A percentile compares a stretch with the other conserved stretches of the same genome.
Evolutionary conservation across 2,113 vertebrate species (phyloP).

Genomic region (Corythornis cristatus): DNA sequence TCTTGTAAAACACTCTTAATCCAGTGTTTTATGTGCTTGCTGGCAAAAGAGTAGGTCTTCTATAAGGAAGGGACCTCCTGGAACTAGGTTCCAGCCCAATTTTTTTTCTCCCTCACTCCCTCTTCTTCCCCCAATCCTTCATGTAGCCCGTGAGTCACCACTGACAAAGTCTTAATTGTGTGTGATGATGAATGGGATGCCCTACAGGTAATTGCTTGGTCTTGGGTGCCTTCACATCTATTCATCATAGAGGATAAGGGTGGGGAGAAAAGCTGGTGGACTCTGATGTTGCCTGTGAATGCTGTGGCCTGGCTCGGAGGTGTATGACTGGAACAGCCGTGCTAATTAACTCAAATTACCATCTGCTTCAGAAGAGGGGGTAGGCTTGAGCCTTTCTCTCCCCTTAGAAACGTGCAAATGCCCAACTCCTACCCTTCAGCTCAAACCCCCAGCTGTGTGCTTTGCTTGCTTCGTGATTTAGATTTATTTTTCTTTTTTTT

Average conservation of each 20-base stretch:
- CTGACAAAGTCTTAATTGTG: conserved; percentile 31
- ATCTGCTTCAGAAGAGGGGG: background rate
- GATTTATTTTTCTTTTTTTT: background rate
- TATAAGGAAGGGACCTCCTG: background rate
- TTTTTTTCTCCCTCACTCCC: background rate
- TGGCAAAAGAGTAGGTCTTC: background rate
- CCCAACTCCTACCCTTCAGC: background rate
- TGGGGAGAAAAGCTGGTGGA: background rate
- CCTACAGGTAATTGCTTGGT: conserved; percentile 33
- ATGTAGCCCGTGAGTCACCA: conserved; percentile 32
- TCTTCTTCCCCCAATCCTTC: background rate
- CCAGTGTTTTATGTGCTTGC: background rate
- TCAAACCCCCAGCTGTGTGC: background rate
- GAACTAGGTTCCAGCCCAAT: background rate
- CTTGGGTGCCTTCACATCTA: background rate
- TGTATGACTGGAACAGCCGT: background rate
- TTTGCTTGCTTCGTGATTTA: background rate
- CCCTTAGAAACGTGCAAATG: background rate
- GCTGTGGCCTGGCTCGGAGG: background rate
- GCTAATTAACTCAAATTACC: conserved; percentile 28
- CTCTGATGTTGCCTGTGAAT: background rate
- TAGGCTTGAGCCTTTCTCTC: background rate
- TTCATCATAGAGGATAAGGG: background rate
- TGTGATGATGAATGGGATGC: conserved; percentile 41
- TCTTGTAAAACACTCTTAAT: background rate